Conservation (phyloP, 2,888 invertebrate genomes). For the Nomada fabriciana region DNA sequence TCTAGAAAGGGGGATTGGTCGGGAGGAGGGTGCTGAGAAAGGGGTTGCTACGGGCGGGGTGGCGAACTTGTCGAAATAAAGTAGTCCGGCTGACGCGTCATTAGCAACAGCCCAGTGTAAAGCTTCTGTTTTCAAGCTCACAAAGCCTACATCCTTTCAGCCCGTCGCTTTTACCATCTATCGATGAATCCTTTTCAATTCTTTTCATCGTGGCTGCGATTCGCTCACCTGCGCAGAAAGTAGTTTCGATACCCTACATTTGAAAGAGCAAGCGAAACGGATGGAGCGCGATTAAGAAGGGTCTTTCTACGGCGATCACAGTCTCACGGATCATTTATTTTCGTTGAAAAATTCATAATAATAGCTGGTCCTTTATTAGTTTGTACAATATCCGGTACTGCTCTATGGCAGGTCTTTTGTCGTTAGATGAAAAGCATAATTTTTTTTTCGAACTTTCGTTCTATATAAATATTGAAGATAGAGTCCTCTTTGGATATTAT, state of each 20-base stretch:
- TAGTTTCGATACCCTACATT: conserved; percentile 19
- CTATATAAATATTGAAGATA: conserved; percentile 8
- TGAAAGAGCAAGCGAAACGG: conserved; percentile 16
- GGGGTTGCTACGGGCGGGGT: conserved; percentile 46
- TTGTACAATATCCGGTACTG: neutral
- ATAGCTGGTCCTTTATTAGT: conserved; percentile 33
- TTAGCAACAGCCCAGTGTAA: conserved; percentile 65
- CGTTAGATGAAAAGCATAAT: too few species aligned
- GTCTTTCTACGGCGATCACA: neutral
- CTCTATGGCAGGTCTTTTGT: neutral
- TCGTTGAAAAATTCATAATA: conserved; percentile 9
- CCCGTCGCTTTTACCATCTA: conserved; percentile 28
- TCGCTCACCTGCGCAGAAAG: conserved; percentile 42
- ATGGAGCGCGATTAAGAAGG: conserved; percentile 33
- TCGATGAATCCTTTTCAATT: conserved; percentile 41
- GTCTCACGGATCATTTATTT: conserved; percentile 30
- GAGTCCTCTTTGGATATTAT: neutral
- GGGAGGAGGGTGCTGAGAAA: conserved; percentile 26
- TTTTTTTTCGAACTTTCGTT: neutral
- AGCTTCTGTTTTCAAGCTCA: conserved; percentile 50
- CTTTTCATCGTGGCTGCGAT: conserved; percentile 31
- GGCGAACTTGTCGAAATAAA: conserved; percentile 55
- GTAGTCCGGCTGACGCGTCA: conserved; percentile 63
- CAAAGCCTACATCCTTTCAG: conserved; percentile 48
- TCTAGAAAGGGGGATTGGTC: conserved; percentile 22